A percentile compares a stretch with the other conserved stretches of the same genome.
Conservation (phyloP, 1,140 invertebrate genomes). For the Phthorimaea operculella region DNA sequence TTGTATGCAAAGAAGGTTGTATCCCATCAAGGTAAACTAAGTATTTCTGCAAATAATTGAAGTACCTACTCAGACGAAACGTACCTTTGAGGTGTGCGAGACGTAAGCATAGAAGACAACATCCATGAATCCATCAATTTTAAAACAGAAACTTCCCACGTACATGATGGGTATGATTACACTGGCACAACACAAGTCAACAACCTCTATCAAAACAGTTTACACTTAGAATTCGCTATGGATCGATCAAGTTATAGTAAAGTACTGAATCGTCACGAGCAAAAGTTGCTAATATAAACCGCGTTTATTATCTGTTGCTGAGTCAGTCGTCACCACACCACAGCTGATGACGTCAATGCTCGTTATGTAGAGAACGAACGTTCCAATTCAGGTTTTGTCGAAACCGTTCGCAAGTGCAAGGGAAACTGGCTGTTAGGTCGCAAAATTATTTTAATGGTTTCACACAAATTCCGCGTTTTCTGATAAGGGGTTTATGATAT, state of each 20-base stretch:
- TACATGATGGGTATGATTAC: conserved; percentile 32
- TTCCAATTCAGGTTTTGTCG: background rate
- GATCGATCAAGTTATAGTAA: background rate
- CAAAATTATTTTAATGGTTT: no score
- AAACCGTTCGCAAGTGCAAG: background rate
- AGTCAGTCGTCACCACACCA: conserved; percentile 10
- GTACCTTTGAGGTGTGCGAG: conserved; percentile 39
- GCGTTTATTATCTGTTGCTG: conserved; percentile 16
- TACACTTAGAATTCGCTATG: background rate
- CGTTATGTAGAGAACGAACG: background rate
- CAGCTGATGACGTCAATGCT: background rate
- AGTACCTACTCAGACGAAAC: conserved; percentile 5
- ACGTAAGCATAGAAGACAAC: conserved; percentile 54
- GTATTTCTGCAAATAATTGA: no score
- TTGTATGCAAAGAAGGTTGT: no score
- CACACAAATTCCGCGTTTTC: no score
- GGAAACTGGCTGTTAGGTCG: background rate
- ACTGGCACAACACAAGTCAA: conserved; percentile 8
- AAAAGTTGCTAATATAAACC: conserved; percentile 37
- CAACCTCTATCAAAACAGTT: background rate
- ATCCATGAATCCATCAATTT: conserved; percentile 55
- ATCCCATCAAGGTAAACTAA: no score
- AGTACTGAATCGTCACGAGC: background rate
- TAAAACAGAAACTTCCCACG: conserved; percentile 40
- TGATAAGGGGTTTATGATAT: no score